Conservation (phyloP, 2,888 invertebrate species). For the Philaethria dido region DNA sequence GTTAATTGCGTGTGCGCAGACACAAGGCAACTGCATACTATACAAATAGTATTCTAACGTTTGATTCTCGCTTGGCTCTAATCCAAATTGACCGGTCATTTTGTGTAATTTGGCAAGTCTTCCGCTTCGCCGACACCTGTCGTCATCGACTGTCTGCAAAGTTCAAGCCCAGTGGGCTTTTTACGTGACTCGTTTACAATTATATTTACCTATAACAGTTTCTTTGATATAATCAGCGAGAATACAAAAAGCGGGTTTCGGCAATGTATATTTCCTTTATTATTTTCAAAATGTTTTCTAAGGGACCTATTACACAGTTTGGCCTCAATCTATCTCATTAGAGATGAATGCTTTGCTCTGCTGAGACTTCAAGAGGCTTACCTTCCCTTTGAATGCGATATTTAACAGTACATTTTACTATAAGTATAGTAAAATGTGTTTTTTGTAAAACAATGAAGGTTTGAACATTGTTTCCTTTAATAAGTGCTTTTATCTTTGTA, state of each 20-base stretch:
- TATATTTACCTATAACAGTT: conserved; percentile 35
- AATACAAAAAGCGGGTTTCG: conserved; percentile 25
- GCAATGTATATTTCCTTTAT: conserved; percentile 32
- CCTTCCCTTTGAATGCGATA: conserved; percentile 29
- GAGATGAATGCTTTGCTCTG: conserved; percentile 32
- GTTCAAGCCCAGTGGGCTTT: conserved; percentile 52
- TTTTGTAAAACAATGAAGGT: neutral
- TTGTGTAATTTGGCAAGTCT: conserved; percentile 72
- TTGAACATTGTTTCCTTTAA: neutral
- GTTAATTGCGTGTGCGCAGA: conserved; percentile 22
- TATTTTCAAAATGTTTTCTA: conserved; percentile 31
- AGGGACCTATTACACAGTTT: conserved; percentile 37
- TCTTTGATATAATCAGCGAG: conserved; percentile 31
- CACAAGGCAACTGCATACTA: conserved; percentile 41
- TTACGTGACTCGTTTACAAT: conserved; percentile 43
- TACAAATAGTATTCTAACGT: conserved; percentile 49
- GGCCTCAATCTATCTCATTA: conserved; percentile 39
- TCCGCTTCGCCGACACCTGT: conserved; percentile 68
- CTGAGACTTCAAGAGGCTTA: conserved; percentile 30
- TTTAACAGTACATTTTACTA: conserved; percentile 18
- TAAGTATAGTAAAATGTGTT: neutral
- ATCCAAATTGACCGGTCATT: conserved; percentile 70
- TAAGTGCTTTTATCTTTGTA: neutral
- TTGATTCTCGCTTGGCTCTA: conserved; percentile 58
- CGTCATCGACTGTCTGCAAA: conserved; percentile 59